Evolutionary conservation across 2,888 invertebrate genomes (phyloP).

Genomic region (Cantharis lateralis): DNA sequence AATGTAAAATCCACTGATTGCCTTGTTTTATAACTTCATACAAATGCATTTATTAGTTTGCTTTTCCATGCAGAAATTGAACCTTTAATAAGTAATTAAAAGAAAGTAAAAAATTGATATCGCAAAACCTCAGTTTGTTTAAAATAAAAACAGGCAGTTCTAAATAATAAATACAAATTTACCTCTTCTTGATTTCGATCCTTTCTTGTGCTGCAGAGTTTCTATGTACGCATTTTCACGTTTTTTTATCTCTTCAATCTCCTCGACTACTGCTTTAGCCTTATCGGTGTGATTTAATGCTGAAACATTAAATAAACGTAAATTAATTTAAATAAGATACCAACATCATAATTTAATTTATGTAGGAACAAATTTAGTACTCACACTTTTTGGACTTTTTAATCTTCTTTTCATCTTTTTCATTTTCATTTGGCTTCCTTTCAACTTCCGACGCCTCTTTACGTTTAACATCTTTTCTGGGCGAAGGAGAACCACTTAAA

Average conservation of each 20-base stretch:
- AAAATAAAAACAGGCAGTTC: neutral
- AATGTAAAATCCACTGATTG: too few species aligned
- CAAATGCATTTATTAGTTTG: neutral
- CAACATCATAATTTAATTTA: neutral
- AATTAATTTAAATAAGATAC: neutral
- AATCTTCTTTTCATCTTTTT: neutral
- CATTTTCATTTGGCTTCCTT: constrained; percentile 30
- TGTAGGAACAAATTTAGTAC: neutral
- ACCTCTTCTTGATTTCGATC: constrained; percentile 28
- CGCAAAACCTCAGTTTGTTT: neutral
- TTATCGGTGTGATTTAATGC: constrained; percentile 42
- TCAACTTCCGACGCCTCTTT: constrained; percentile 23
- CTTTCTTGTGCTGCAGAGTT: constrained; percentile 14
- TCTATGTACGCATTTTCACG: constrained; percentile 25
- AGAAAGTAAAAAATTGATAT: neutral
- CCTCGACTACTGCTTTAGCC: constrained; percentile 50
- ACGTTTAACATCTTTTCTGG: constrained; percentile 24
- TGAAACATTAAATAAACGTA: constrained; percentile 20
- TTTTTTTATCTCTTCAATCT: constrained; percentile 51
- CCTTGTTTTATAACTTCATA: too few species aligned
- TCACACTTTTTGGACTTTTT: neutral
- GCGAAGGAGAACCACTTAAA: constrained; percentile 19
- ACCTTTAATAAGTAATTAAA: neutral
- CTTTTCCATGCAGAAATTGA: neutral
- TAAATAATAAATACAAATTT: neutral